phyloP scores from a whole-genome alignment of 2,888 invertebrate species.

The Ypsolopha scabrella region DNA sequence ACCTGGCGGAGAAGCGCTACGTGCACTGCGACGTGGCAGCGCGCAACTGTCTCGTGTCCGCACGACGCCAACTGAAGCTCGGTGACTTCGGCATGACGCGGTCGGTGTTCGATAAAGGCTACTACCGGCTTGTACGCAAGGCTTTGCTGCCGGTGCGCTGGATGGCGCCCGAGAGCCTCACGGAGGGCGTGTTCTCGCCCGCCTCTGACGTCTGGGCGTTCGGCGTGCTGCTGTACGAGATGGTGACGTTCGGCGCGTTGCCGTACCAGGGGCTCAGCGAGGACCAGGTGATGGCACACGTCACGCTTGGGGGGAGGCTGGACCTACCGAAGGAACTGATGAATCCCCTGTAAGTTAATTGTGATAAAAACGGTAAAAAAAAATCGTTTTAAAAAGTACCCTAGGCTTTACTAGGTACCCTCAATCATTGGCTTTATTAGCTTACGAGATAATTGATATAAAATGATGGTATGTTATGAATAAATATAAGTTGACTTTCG shows the following conservation, averaged over 20 bases:
- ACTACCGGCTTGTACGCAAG: slow-evolving; percentile 89
- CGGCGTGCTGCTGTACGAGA: slow-evolving; percentile 88
- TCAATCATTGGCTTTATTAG: too few species aligned
- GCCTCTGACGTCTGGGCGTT: slow-evolving; percentile 93
- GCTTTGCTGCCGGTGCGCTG: slow-evolving; percentile 91
- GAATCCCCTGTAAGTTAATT: slow-evolving; percentile 85
- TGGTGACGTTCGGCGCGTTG: slow-evolving; percentile 91
- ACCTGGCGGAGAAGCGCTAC: slow-evolving; percentile 86
- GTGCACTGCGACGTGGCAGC: slow-evolving; percentile 90
- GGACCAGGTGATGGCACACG: slow-evolving; percentile 81
- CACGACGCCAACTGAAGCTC: slow-evolving; percentile 79
- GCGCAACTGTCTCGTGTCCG: slow-evolving; percentile 84
- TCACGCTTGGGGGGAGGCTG: slow-evolving; percentile 82
- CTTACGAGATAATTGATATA: too few species aligned
- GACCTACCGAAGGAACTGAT: slow-evolving; percentile 82
- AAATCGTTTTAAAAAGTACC: too few species aligned
- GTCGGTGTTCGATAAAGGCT: slow-evolving; percentile 88
- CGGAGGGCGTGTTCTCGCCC: slow-evolving; percentile 85
- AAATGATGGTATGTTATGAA: too few species aligned
- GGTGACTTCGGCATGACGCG: slow-evolving; percentile 95
- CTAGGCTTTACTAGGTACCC: too few species aligned
- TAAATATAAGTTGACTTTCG: too few species aligned
- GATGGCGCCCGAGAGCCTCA: slow-evolving; percentile 93
- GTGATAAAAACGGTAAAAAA: too few species aligned
- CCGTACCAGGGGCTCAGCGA: slow-evolving; percentile 92